Conservation (phyloP, 2,888 invertebrate genomes). For the Eugnorisma glareosa region DNA sequence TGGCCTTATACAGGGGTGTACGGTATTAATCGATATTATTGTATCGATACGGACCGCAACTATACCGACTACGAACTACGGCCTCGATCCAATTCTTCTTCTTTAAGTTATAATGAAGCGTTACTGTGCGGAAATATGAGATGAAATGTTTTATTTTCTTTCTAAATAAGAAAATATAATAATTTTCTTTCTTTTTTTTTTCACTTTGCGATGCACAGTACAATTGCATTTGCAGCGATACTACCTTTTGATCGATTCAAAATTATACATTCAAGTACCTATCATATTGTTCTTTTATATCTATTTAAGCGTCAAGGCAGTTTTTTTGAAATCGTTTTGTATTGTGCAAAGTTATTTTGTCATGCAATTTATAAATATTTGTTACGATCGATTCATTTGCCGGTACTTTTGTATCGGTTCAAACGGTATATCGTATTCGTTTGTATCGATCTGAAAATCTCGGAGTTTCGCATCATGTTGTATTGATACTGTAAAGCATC, state of each 20-base stretch:
- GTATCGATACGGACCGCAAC: too few species aligned
- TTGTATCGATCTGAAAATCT: neutral
- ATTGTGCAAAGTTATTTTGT: neutral
- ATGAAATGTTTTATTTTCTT: too few species aligned
- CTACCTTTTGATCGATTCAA: neutral
- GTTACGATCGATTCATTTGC: neutral
- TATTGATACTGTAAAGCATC: neutral
- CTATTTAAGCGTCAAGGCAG: neutral
- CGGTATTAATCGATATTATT: neutral
- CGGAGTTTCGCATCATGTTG: neutral
- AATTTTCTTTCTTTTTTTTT: too few species aligned
- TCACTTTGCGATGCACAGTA: too few species aligned
- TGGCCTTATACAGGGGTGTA: constrained; percentile 2
- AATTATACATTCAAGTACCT: neutral
- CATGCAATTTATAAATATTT: neutral
- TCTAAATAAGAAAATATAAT: too few species aligned
- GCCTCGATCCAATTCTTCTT: too few species aligned
- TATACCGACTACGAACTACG: too few species aligned
- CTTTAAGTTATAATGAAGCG: too few species aligned
- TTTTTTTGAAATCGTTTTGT: neutral
- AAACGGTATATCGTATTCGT: neutral
- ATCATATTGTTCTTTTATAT: neutral
- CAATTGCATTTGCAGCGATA: neutral
- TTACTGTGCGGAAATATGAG: too few species aligned
- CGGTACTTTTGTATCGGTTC: neutral